Evolutionary conservation across 64 coral and sea anemone genomes (phyloP).

Genomic region (Stylophora pistillata): DNA sequence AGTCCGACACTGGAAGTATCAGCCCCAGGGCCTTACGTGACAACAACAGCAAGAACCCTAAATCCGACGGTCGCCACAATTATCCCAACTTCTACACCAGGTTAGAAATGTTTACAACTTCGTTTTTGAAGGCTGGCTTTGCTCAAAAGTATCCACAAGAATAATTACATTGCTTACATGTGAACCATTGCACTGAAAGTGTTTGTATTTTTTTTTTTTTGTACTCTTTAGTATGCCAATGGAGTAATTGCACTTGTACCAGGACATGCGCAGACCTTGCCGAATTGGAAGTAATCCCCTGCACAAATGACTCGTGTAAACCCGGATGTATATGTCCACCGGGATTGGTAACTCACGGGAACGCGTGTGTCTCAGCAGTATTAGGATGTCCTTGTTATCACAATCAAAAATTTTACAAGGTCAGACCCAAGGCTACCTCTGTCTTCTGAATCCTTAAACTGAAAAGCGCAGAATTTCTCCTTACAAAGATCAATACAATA

Average conservation of each 20-base stretch:
- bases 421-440: not conserved
- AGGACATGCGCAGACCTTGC: constrained; percentile 39
- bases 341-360: constrained; percentile 8
- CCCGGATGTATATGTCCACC: constrained; percentile 36
- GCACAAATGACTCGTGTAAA: constrained; percentile 11
- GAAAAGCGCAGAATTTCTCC: too few relatives aligned
- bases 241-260: constrained; percentile 40
- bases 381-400: constrained; percentile 42
- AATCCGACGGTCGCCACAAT: too few relatives aligned
- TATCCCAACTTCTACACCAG: too few relatives aligned
- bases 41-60: not conserved
- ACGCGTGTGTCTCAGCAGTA: not conserved
- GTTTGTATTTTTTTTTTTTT: not conserved
- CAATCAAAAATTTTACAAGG: constrained; percentile 54
- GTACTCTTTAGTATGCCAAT: not conserved
- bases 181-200: too few relatives aligned
- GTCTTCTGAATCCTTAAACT: not conserved
- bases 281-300: not conserved
- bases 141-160: too few relatives aligned
- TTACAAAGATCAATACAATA: too few relatives aligned
- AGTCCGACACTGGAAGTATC: not conserved
- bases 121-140: too few relatives aligned
- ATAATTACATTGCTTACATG: too few relatives aligned
- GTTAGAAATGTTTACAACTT: too few relatives aligned
- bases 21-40: too few relatives aligned